Conservation (phyloP, 1,140 invertebrate genomes). For the Pinna nobilis region DNA sequence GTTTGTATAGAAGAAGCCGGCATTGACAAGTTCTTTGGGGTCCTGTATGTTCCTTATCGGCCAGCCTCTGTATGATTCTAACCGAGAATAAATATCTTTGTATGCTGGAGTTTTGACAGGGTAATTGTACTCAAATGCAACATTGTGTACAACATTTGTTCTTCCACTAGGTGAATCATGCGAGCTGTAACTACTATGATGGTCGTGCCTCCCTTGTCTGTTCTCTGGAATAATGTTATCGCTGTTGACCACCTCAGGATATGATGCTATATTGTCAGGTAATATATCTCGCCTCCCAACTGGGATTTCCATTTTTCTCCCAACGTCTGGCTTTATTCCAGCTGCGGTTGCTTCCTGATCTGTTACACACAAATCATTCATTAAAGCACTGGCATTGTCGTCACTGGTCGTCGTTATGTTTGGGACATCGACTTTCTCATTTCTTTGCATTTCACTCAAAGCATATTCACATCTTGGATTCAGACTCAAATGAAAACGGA, state of each 20-base stretch:
- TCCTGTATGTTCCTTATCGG: not conserved
- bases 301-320: too few relatives aligned
- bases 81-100: not conserved
- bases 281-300: not conserved
- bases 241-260: not conserved
- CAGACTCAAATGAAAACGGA: constrained; percentile 5
- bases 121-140: not conserved
- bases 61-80: not conserved
- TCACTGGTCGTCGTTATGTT: too few relatives aligned
- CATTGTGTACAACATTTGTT: not conserved
- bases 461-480: constrained; percentile 5
- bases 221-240: not conserved
- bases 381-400: too few relatives aligned
- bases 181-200: not conserved
- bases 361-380: too few relatives aligned
- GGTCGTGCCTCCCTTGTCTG: not conserved
- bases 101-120: constrained; percentile 1
- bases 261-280: not conserved
- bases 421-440: not conserved
- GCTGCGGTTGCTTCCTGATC: too few relatives aligned
- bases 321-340: too few relatives aligned
- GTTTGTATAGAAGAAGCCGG: constrained; percentile 11
- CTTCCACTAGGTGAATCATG: not conserved
- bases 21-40: not conserved
- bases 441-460: not conserved